Conservation (phyloP, 2,888 invertebrate genomes). For the Epistrophe grossulariae region DNA sequence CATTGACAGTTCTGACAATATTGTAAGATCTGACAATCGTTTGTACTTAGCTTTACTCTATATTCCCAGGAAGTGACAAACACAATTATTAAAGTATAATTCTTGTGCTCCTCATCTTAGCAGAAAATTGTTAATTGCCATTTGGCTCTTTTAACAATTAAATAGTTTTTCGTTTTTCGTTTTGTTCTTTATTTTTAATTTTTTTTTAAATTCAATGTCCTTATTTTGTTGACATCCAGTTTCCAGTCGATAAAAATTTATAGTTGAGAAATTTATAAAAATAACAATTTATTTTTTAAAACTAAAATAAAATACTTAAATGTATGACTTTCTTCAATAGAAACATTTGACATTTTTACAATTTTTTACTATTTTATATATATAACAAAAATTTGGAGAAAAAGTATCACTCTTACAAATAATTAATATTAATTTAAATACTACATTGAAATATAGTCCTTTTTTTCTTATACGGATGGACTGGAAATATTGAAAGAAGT, state of each 20-base stretch:
- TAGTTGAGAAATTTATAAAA: neutral
- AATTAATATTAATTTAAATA: neutral
- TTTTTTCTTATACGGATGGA: neutral
- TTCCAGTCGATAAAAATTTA: neutral
- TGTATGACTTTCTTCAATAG: neutral
- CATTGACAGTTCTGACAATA: too few species aligned
- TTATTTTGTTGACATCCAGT: too few species aligned
- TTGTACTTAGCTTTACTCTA: too few species aligned
- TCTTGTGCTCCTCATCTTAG: too few species aligned
- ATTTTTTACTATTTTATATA: neutral
- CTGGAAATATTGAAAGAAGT: conserved; percentile 1
- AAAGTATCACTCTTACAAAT: neutral
- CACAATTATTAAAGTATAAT: too few species aligned
- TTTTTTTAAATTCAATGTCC: too few species aligned
- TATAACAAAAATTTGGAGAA: neutral
- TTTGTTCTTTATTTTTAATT: too few species aligned
- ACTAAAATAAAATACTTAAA: conserved; percentile 12
- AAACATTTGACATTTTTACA: conserved; percentile 10
- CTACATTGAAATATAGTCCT: neutral
- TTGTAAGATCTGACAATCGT: too few species aligned
- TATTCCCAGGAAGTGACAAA: too few species aligned
- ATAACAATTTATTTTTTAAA: conserved; percentile 32
- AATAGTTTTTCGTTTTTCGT: too few species aligned
- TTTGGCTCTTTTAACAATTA: too few species aligned
- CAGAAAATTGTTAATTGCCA: too few species aligned